Evolutionary conservation across 2,113 vertebrate genomes (phyloP).

Genomic region (Leuciscus idus): DNA sequence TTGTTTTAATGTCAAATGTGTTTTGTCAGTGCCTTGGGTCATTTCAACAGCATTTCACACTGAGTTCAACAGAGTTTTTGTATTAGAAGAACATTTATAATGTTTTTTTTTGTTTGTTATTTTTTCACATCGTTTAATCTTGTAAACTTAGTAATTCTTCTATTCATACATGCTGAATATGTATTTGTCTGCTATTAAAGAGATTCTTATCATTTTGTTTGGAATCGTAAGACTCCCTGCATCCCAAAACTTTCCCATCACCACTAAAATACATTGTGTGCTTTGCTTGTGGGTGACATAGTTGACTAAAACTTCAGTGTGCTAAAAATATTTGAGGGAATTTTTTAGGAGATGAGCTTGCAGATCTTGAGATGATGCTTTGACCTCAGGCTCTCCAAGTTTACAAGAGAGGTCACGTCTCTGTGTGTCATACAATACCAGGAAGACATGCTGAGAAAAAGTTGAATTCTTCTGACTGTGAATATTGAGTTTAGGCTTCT

Average conservation of each 20-base stretch:
- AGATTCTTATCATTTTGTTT: background rate
- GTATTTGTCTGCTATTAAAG: background rate
- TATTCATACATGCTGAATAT: background rate
- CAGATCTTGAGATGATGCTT: slow-evolving; percentile 50
- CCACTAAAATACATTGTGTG: background rate
- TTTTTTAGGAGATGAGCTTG: slow-evolving; percentile 37
- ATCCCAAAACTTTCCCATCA: background rate
- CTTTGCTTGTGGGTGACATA: background rate
- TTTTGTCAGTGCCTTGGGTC: background rate
- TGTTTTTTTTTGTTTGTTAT: background rate
- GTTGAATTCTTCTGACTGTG: slow-evolving; percentile 33
- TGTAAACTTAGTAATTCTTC: background rate
- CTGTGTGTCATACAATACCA: slow-evolving; percentile 62
- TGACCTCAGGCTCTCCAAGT: slow-evolving; percentile 3
- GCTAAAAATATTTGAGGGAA: slow-evolving; percentile 38
- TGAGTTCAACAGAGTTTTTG: background rate
- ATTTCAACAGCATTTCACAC: background rate
- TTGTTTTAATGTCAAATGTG: background rate
- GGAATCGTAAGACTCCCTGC: background rate
- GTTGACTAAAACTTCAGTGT: slow-evolving; percentile 32
- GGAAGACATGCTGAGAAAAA: slow-evolving; percentile 59
- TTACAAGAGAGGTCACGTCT: background rate
- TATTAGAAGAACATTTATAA: background rate
- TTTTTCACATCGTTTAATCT: background rate
- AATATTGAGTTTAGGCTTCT: slow-evolving; percentile 55